These are phyloP conservation scores for Zosterops hypoxanthus DNA, from an alignment of 2,113 vertebrate species.

Conservation along the genomic window DNA sequence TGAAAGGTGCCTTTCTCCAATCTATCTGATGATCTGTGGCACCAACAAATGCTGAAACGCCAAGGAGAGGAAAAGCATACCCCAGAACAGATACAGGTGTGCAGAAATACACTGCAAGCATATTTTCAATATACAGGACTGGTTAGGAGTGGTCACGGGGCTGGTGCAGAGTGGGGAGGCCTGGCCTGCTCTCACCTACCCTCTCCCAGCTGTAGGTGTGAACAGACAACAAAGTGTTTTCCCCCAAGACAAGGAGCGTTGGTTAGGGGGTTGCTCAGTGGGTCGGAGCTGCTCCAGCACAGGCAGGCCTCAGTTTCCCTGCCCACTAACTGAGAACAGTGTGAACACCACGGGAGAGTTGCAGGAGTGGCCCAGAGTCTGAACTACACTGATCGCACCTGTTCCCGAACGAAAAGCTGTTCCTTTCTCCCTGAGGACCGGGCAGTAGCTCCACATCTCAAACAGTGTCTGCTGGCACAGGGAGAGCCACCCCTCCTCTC, in stretches of 20 bases:
- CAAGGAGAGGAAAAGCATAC: background rate
- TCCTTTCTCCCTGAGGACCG: background rate
- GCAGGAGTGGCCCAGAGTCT: background rate
- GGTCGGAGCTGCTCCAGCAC: background rate
- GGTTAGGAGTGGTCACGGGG: background rate
- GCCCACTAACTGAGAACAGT: background rate
- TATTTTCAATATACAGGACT: background rate
- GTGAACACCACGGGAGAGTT: accelerated
- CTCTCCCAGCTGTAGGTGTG: accelerated
- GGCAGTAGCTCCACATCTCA: accelerated
- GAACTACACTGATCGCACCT: background rate
- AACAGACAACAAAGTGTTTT: background rate
- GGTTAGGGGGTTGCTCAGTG: background rate
- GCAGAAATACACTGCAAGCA: background rate
- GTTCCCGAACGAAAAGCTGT: background rate
- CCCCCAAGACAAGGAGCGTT: background rate
- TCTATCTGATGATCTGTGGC: no score
- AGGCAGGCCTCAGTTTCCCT: background rate
- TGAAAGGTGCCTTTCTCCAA: background rate
- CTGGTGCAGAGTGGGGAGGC: no score
- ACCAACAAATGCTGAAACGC: background rate
- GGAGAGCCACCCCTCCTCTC: background rate
- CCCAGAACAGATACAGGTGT: accelerated
- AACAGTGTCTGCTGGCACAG: background rate
- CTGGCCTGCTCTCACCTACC: background rate